Conservation (phyloP, 2,113 vertebrate species). For the Myotis yumanensis region DNA sequence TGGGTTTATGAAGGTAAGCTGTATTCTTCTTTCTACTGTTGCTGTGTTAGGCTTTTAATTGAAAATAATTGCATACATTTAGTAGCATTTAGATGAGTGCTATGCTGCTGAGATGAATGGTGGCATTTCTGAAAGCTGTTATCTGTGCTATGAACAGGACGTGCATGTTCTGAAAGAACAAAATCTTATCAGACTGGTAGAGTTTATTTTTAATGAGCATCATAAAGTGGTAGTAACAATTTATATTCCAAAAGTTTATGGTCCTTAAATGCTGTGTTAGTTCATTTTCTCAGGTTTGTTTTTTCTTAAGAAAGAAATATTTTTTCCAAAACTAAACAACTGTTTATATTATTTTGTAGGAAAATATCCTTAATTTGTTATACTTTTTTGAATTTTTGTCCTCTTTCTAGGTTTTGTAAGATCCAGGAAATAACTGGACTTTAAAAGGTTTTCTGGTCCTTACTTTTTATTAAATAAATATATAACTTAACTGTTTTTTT, state of each 20-base stretch:
- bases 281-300: neutral
- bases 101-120: neutral
- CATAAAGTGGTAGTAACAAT: neutral
- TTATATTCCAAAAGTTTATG: conserved; percentile 17
- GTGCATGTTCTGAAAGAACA: neutral
- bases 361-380: conserved; percentile 40
- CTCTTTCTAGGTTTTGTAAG: neutral
- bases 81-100: neutral
- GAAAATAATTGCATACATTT: conserved; percentile 34
- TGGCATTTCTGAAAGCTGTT: conserved; percentile 48
- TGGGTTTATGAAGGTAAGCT: conserved; percentile 97
- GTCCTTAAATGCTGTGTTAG: neutral
- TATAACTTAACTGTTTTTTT: neutral
- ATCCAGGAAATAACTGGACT: neutral
- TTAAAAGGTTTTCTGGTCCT: neutral
- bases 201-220: conserved; percentile 35
- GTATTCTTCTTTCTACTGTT: conserved; percentile 23
- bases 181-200: neutral
- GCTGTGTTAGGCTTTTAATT: neutral
- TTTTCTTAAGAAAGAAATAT: conserved; percentile 31
- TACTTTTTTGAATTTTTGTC: neutral
- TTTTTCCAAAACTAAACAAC: neutral
- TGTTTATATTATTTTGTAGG: neutral
- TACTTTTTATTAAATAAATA: neutral
- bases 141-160: neutral